phyloP scores from a whole-genome alignment of 2,113 vertebrate species.

The Pipa parva region DNA sequence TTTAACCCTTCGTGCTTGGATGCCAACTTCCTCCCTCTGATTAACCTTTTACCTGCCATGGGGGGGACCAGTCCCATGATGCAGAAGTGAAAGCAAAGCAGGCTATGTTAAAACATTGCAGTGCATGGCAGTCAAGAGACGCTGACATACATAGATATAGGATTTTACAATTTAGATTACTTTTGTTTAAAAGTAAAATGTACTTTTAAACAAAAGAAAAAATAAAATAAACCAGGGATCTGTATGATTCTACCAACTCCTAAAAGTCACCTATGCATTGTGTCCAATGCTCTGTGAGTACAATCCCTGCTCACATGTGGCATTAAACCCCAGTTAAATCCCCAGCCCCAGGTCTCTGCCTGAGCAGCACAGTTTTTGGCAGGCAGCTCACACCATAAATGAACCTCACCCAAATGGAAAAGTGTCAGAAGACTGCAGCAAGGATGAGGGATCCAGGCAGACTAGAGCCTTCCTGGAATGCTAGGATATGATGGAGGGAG shows the following conservation, averaged over 20 bases:
- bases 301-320: neutral
- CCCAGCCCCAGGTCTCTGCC: constrained; percentile 4
- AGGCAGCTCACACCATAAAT: constrained; percentile 12
- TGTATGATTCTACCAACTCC: too few species aligned
- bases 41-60: neutral
- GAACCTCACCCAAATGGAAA: constrained; percentile 27
- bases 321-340: constrained; percentile 5
- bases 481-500: constrained; percentile 55
- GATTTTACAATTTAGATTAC: too few species aligned
- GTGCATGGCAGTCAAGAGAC: too few species aligned
- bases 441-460: constrained; percentile 11
- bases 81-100: too few species aligned
- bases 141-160: too few species aligned
- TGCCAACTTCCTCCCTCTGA: neutral
- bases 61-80: neutral
- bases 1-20: neutral
- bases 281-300: neutral
- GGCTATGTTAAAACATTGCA: too few species aligned
- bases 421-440: constrained; percentile 16
- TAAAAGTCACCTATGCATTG: too few species aligned
- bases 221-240: too few species aligned
- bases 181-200: too few species aligned
- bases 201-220: too few species aligned
- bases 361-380: constrained; percentile 29
- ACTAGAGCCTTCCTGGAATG: constrained; percentile 53